Percentiles rank a stretch among this genome's conserved stretches.
phyloP scores from a whole-genome alignment of 2,113 vertebrate species.

The Pangasianodon hypophthalmus region DNA sequence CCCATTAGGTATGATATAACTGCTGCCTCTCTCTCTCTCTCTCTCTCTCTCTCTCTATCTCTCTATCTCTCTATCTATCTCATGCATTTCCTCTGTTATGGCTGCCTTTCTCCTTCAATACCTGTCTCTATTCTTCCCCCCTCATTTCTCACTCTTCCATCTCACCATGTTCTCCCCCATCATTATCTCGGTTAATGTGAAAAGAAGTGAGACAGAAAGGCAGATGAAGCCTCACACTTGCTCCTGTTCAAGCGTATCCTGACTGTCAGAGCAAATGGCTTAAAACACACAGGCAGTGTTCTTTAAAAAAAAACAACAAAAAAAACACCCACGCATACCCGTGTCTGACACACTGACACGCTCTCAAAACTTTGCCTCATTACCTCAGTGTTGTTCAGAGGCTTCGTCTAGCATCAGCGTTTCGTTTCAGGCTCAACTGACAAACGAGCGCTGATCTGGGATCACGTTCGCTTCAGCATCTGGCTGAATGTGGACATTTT shows the following conservation, averaged over 20 bases:
- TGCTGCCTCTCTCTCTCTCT: not conserved
- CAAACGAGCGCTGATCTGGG: not conserved
- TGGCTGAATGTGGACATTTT: not conserved
- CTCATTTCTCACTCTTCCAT: not conserved
- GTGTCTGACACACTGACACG: not conserved
- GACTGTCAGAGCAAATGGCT: not conserved
- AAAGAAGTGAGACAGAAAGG: not conserved
- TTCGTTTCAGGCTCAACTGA: not conserved
- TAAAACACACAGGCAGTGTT: not conserved
- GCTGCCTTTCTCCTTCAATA: not conserved
- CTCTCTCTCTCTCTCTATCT: not conserved
- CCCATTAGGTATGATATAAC: not conserved
- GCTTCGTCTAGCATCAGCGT: not conserved
- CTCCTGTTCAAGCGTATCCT: slow-evolving; percentile 4
- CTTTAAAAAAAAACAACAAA: not conserved
- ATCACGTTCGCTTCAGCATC: too few relatives aligned
- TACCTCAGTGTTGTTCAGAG: not conserved
- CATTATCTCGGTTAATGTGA: not conserved
- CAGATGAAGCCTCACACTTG: not conserved
- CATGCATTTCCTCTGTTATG: not conserved
- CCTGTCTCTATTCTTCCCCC: not conserved
- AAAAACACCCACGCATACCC: not conserved
- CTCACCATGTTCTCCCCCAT: not conserved
- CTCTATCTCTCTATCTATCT: not conserved
- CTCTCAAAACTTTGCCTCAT: not conserved